These are phyloP conservation scores for Lagria hirta DNA, from an alignment of 2,888 invertebrate species.

Conservation along the genomic window DNA sequence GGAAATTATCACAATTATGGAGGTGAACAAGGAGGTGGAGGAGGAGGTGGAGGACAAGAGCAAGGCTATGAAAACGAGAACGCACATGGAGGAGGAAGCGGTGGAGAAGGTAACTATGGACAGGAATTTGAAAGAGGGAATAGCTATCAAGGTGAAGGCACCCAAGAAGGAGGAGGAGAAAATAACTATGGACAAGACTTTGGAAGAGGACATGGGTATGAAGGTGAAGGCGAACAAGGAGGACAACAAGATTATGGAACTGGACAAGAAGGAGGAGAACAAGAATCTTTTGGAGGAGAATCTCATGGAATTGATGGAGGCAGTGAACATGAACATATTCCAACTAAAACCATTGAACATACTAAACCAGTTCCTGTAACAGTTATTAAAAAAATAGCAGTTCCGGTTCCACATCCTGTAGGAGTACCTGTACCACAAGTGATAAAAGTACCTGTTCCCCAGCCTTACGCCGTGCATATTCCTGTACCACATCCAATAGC, in stretches of 20 bases:
- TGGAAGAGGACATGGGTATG: conserved; percentile 33
- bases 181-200: conserved; percentile 44
- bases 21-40: conserved; percentile 2
- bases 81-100: conserved; percentile 23
- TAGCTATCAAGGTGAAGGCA: conserved; percentile 35
- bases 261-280: conserved; percentile 45
- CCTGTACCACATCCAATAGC: conserved; percentile 71
- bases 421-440: conserved; percentile 68
- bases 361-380: conserved; percentile 70
- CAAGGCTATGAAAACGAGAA: conserved; percentile 20
- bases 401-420: conserved; percentile 73
- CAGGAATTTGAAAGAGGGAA: conserved; percentile 27
- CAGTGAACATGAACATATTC: conserved; percentile 57
- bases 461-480: conserved; percentile 74
- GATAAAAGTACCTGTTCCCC: conserved; percentile 71
- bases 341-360: conserved; percentile 66
- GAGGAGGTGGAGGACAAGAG: conserved; percentile 21
- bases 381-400: conserved; percentile 70
- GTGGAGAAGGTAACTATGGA: conserved; percentile 26
- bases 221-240: conserved; percentile 50
- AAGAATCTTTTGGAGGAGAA: conserved; percentile 56
- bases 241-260: conserved; percentile 45
- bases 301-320: conserved; percentile 44
- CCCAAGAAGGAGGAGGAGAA: conserved; percentile 41
- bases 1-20: background rate